phyloP scores from a whole-genome alignment of 2,888 invertebrate species.

The Ypsolopha sequella region DNA sequence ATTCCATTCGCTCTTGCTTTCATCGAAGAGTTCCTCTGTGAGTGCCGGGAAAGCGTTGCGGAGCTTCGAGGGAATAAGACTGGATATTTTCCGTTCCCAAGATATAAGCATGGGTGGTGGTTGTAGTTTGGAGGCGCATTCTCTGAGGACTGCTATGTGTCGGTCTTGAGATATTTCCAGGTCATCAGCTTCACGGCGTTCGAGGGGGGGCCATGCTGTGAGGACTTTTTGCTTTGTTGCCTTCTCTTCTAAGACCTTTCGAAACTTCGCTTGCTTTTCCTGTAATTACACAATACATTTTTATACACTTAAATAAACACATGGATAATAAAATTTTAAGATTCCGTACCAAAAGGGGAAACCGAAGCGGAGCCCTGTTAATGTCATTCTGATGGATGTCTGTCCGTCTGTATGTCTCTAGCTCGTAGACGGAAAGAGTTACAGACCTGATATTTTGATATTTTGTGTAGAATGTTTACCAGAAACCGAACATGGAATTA shows the following conservation, averaged over 20 bases:
- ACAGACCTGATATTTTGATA: too few species aligned
- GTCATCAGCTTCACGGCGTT: conserved; percentile 48
- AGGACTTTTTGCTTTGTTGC: conserved; percentile 46
- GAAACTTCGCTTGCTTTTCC: conserved; percentile 24
- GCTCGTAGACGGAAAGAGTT: too few species aligned
- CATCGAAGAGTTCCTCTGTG: conserved; percentile 63
- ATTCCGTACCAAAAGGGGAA: not conserved
- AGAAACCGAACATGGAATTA: too few species aligned
- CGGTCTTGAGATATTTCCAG: conserved; percentile 60
- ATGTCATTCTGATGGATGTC: too few species aligned
- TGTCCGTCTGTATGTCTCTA: too few species aligned
- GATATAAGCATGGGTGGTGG: conserved; percentile 73
- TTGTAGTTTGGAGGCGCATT: conserved; percentile 68
- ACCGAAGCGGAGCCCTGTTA: too few species aligned
- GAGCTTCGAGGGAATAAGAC: conserved; percentile 66
- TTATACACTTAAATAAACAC: not conserved
- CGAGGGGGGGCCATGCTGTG: conserved; percentile 33
- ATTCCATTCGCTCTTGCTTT: conserved; percentile 71
- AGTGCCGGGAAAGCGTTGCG: conserved; percentile 66
- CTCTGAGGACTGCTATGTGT: conserved; percentile 67
- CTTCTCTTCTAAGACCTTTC: conserved; percentile 47
- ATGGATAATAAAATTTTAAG: not conserved
- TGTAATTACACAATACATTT: not conserved
- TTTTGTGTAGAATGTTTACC: too few species aligned
- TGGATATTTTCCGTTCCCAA: conserved; percentile 73